Evolutionary conservation across 64 coral and sea anemone genomes (phyloP).

Genomic region (Porites lutea): DNA sequence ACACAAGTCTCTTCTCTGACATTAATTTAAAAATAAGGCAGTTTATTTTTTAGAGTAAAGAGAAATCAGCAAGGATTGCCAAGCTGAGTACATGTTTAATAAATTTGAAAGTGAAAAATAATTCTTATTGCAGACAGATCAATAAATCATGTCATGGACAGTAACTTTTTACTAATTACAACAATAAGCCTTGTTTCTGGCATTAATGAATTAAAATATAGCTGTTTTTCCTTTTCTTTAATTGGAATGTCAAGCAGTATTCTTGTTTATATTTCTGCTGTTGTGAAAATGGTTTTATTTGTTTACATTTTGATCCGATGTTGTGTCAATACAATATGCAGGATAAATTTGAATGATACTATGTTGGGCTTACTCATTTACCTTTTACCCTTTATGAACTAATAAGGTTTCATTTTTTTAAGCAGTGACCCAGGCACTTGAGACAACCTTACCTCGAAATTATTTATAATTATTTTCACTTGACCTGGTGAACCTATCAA

Average conservation of each 20-base stretch:
- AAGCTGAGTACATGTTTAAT: background rate
- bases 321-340: slow-evolving; percentile 11
- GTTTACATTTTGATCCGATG: background rate
- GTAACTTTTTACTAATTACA: slow-evolving; percentile 12
- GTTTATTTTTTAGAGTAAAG: background rate
- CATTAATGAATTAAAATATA: slow-evolving; percentile 1
- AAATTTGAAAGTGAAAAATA: background rate
- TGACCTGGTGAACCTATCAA: slow-evolving; percentile 9
- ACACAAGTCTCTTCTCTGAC: background rate
- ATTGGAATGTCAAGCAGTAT: slow-evolving; percentile 7
- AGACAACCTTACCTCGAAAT: background rate
- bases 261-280: slow-evolving; percentile 10
- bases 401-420: slow-evolving; percentile 12
- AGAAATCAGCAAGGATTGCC: background rate
- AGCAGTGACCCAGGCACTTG: slow-evolving; percentile 7
- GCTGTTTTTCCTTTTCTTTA: slow-evolving; percentile 9
- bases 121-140: slow-evolving; percentile 2
- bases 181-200: slow-evolving; percentile 10
- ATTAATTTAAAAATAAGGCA: slow-evolving; percentile 8
- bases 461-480: slow-evolving; percentile 5
- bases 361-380: slow-evolving; percentile 7
- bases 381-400: background rate
- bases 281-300: slow-evolving; percentile 12
- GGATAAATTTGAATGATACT: slow-evolving; percentile 11
- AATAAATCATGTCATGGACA: slow-evolving; percentile 2